Base-by-base conservation (phyloP, 2,797 vertebrate genomes). In the Chromis chromis region DNA sequence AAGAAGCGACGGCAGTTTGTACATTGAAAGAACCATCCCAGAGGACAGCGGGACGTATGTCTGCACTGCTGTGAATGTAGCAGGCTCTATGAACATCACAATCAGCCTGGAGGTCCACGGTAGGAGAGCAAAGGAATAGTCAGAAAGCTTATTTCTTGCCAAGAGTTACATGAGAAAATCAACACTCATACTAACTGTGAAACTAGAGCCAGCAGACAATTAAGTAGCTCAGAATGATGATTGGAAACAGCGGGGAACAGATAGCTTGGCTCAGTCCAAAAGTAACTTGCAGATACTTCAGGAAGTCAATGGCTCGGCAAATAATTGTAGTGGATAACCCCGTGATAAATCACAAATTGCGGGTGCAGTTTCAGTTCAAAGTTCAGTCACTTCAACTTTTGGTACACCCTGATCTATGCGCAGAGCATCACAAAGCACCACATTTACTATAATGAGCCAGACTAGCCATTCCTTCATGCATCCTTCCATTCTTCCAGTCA, bases 1-100 rank as follows among this genome's bases (percentile, higher is more conserved):
- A 33, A 92, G 86, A 54, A 94, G 95, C 3, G 96, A 98, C 0
- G 97, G 98, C 57, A 97, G 96, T 84, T 92, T 99, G 63, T 93
- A 96, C 52, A 56, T 98, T 6, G 94, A 95, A 17, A 94, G 77
- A 82, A 87, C 73, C 0, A 9, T n/a, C 0, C 83, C 70, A 70
- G 95, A 93, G 77, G 96, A 98, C 1, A 59, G 92, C 0, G 97
- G 96, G 74, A 94, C 59, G 0, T 98, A 96, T 39, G 90, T 94
- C 42, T 99, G 98, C 25, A 94, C 94, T 57, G 95, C 96, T 33
- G 94, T 92, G 76, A 99, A 98, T 0, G 39, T 87, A 1, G 95
- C 95, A 0, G 97, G 97, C 57, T 95, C 95, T 0, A 86, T 76
- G 52, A 95, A 93, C 70, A 93, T 96, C 76, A 93, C 95, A 0